Conservation (phyloP, 2,888 invertebrate genomes). For the Morinoia aosen region DNA sequence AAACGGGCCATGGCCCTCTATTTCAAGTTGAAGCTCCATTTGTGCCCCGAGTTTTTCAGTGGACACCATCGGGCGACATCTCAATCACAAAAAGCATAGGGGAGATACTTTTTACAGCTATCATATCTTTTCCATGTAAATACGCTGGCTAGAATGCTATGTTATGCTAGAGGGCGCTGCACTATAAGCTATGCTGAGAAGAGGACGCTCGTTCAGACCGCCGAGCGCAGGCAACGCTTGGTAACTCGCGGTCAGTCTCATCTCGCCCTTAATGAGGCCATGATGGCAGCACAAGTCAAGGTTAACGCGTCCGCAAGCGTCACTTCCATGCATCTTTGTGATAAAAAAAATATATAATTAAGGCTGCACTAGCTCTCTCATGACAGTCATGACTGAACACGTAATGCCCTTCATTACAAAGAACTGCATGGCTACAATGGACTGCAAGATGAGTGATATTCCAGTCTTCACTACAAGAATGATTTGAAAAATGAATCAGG, state of each 20-base stretch:
- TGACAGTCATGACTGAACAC: slow-evolving; percentile 12
- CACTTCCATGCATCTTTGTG: slow-evolving; percentile 32
- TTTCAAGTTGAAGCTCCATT: neutral
- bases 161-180: neutral
- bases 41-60: neutral
- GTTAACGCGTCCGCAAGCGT: slow-evolving; percentile 33
- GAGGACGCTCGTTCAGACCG: neutral
- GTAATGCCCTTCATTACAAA: neutral
- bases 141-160: neutral
- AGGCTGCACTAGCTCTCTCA: slow-evolving; percentile 12
- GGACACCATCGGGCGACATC: neutral
- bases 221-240: neutral
- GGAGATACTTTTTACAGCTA: neutral
- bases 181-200: neutral
- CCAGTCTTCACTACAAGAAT: neutral
- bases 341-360: neutral
- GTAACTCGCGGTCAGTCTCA: slow-evolving; percentile 36
- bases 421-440: neutral
- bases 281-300: slow-evolving; percentile 37
- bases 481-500: neutral
- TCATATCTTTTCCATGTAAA: neutral
- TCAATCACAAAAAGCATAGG: neutral
- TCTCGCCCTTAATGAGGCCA: slow-evolving; percentile 44
- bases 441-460: neutral
- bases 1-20: neutral